These are phyloP conservation scores for Synodontis membranacea DNA, from an alignment of 2,113 vertebrate species.

Conservation along the genomic window DNA sequence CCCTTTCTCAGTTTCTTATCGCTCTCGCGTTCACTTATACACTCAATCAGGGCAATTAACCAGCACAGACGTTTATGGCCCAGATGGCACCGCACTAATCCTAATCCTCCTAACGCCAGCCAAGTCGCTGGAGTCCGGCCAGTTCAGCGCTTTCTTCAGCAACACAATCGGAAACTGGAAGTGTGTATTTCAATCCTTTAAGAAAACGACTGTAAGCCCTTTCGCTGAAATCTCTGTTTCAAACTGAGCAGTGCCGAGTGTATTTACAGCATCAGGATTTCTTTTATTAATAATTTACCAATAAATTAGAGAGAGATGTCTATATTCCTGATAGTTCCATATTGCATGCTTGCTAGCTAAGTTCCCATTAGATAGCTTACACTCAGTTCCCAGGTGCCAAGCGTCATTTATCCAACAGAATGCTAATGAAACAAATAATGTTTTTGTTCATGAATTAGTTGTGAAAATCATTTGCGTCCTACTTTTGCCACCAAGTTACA, in stretches of 20 bases:
- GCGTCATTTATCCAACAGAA: background rate
- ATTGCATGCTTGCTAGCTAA: background rate
- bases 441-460: background rate
- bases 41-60: slow-evolving; percentile 40
- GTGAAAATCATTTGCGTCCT: no score
- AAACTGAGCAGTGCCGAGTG: background rate
- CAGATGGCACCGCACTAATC: slow-evolving; percentile 29
- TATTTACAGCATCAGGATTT: background rate
- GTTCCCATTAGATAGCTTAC: background rate
- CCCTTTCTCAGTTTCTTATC: background rate
- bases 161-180: background rate
- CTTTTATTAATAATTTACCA: background rate
- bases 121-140: slow-evolving; percentile 8
- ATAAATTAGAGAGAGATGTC: background rate
- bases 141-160: slow-evolving; percentile 12
- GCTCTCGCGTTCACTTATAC: slow-evolving; percentile 6
- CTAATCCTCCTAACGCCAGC: slow-evolving; percentile 21
- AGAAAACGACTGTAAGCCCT: background rate
- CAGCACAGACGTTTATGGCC: slow-evolving; percentile 12
- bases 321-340: background rate
- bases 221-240: background rate
- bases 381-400: no score
- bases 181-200: slow-evolving; percentile 5
- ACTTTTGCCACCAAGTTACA: no score
- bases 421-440: background rate